Base-by-base conservation (phyloP, 2,888 invertebrate genomes). In the Melikaiella ostensackeni region DNA sequence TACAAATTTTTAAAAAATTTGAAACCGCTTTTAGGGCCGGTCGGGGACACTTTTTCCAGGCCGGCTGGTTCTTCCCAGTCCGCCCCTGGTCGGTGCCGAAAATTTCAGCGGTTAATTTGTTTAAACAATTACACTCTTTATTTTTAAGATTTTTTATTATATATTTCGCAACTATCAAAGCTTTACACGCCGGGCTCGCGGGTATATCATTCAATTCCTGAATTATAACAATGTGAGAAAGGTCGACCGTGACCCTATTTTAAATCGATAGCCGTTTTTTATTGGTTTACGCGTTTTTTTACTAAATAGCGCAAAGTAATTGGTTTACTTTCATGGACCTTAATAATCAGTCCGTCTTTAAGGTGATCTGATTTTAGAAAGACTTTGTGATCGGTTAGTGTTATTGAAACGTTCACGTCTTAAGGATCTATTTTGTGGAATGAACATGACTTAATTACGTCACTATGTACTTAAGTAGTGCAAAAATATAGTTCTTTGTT, bases 311-410 rank as follows among this genome's bases (percentile, higher is more conserved):
- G 21, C 21, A 55, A 55, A 55, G 55, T 9, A 55, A 55, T 55
- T 55, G 55, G 55, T 55, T 55, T 55, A 3, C 55, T 55, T 55
- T 55, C 55, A 55, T 55, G 11, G n/a, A 9, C 21, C 55, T 55
- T 55, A 55, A 21, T 55, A 55, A 19, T 21, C 55, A 55, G 21
- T 55, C 50, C 8, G 9, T 50, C 55, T 55, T 55, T 55, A 55
- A 55, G 55, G 55, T 55, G 55, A 55, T 55, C 55, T 21, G 55
- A 55, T 55, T 55, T 55, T 21, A 55, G 55, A 55, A 55, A 55
- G 55, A 55, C 55, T 55, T 55, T 21, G 55, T 55, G 55, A 55
- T 55, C 55, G 21, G 2, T 55, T 2, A 55, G 55, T 55, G 9
- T 21, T 21, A 21, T 55, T n/a, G 55, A 55, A 55, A 21, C 55